Base-by-base conservation (phyloP, 2,888 invertebrate species). In the Xestobium rufovillosum region DNA sequence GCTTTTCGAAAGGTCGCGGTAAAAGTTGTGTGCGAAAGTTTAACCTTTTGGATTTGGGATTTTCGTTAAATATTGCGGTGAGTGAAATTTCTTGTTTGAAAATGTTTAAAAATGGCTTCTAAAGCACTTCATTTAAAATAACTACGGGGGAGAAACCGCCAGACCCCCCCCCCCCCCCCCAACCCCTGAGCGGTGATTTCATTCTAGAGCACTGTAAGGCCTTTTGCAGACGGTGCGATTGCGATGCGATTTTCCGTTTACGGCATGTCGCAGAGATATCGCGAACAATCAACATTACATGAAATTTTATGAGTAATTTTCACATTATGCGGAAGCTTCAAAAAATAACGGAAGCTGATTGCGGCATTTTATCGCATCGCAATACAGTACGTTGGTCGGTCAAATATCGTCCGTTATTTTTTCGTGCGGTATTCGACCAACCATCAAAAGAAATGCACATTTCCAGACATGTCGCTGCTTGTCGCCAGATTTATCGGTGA, bases 371-470 rank as follows among this genome's bases (percentile, higher is more conserved):
- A 8, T 19, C 23, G 23, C 23, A 19, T 19, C 23, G 23, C 23
- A 19, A 19, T n/a, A 19, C 23, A 19, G 23, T 19, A n/a, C 23
- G 23, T 8, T 19, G 6, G 23, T 19, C n/a, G 23, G 23, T 19
- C 23, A 19, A 19, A 19, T 19, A 19, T n/a, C 23, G 23, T 19
- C 23, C 23, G 23, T 8, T 19, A 8, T 19, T 19, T 19, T 19
- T 19, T n/a, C 23, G 23, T 19, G 23, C 23, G 23, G 23, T n/a
- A 19, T 19, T 19, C 6, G 23, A 19, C 23, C 23, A n/a, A 19
- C 23, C n/a, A n/a, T n/a, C n/a, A 19, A 19, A 19, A 19, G 6
- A 19, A 19, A 19, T 19, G 23, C 23, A n/a, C 23, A 19, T 19
- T 19, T 19, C 6, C 23, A 19, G 23, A 19, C 23, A n/a, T 19